A percentile compares a stretch with the other conserved stretches of the same genome.
Conservation (phyloP, 2,888 invertebrate species). For the Amorpha juglandis region DNA sequence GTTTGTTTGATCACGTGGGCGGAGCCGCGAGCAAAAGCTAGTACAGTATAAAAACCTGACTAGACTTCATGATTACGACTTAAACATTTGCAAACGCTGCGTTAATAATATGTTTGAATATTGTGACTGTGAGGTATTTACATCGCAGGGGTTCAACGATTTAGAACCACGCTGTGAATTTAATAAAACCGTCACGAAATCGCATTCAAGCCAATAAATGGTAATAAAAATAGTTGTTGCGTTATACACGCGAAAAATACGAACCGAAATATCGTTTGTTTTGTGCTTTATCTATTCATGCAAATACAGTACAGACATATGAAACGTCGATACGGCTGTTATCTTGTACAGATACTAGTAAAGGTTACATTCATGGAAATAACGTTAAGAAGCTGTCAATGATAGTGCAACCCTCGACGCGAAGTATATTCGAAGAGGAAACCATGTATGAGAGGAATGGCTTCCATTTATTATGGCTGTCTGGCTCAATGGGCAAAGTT, state of each 20-base stretch:
- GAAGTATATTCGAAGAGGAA: not conserved
- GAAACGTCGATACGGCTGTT: not conserved
- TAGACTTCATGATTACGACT: not conserved
- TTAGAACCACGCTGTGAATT: slow-evolving; percentile 14
- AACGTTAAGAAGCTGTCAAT: not conserved
- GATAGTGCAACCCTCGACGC: not conserved
- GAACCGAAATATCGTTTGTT: not conserved
- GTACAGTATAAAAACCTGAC: not conserved
- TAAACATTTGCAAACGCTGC: too few relatives aligned
- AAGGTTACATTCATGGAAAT: not conserved
- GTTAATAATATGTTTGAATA: slow-evolving; percentile 17
- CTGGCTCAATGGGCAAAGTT: slow-evolving; percentile 3
- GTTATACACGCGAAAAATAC: slow-evolving; percentile 14
- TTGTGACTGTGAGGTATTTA: slow-evolving; percentile 16
- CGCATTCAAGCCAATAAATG: slow-evolving; percentile 23
- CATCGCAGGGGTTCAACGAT: slow-evolving; percentile 20
- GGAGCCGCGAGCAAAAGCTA: too few relatives aligned
- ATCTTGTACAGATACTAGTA: not conserved
- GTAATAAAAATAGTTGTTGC: slow-evolving; percentile 20
- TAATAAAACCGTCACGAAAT: slow-evolving; percentile 22
- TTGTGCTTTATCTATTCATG: slow-evolving; percentile 9
- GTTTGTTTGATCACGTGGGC: too few relatives aligned
- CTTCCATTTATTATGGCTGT: slow-evolving; percentile 8
- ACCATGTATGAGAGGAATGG: not conserved
- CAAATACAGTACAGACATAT: not conserved